Evolutionary conservation across 2,113 vertebrate species (phyloP).

Genomic region (Copsychus sechellarum): DNA sequence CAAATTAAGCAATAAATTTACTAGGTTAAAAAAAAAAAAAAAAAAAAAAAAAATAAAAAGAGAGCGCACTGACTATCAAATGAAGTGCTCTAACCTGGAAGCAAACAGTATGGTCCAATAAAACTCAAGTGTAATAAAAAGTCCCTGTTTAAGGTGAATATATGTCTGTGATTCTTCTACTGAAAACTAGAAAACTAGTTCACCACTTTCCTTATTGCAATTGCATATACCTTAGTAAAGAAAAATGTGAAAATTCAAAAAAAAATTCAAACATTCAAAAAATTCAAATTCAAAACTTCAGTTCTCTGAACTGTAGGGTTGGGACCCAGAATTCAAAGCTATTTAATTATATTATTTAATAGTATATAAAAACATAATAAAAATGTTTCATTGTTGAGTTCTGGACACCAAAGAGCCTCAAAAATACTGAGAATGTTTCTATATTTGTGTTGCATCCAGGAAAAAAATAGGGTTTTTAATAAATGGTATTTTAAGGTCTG

Average conservation of each 20-base stretch:
- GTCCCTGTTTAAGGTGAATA: fast-evolving
- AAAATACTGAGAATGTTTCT: neutral
- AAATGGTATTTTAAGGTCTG: neutral
- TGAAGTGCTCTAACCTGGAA: neutral
- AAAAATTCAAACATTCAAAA: too few species aligned
- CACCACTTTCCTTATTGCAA: neutral
- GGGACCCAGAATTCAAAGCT: neutral
- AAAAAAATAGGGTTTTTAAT: neutral
- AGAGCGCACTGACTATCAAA: neutral
- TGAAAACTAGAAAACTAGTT: neutral
- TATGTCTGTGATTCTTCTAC: neutral
- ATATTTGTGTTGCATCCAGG: neutral
- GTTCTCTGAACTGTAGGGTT: neutral
- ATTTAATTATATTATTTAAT: neutral
- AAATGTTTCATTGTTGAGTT: neutral
- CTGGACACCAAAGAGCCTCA: neutral
- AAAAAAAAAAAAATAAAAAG: neutral
- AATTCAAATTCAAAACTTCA: neutral
- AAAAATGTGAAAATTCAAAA: neutral
- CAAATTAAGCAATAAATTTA: neutral
- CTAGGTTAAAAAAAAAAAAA: neutral
- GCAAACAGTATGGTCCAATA: neutral
- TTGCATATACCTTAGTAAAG: neutral
- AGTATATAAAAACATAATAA: neutral
- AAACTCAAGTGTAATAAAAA: neutral